These are phyloP conservation scores for Sebastes oblongus DNA, from an alignment of 2,797 vertebrate genomes.

Conservation along the genomic window DNA sequence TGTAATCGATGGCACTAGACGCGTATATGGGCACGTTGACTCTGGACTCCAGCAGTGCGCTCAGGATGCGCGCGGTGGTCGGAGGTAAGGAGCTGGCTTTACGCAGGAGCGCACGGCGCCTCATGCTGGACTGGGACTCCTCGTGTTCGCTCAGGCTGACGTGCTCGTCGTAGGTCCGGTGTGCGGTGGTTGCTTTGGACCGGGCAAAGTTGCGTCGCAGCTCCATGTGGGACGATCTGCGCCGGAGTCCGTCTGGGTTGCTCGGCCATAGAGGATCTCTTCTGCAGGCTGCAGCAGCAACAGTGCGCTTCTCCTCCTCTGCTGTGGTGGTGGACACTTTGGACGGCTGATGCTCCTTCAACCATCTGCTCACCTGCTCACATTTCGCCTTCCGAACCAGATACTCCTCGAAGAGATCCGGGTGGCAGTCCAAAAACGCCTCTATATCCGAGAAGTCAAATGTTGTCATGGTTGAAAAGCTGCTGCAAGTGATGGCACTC, in stretches of 20 bases:
- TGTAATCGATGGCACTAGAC: conserved; percentile 85
- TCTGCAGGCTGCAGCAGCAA: conserved; percentile 13
- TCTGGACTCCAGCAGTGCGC: conserved; percentile 84
- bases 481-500: conserved; percentile 12
- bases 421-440: conserved; percentile 84
- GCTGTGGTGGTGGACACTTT: conserved; percentile 52
- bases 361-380: conserved; percentile 79
- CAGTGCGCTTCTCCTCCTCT: conserved; percentile 68
- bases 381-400: conserved; percentile 81
- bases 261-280: conserved; percentile 70
- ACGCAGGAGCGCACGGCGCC: conserved; percentile 84
- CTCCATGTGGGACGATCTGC: conserved; percentile 85
- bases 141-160: conserved; percentile 78
- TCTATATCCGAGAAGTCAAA: conserved; percentile 85
- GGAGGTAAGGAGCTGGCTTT: conserved; percentile 87
- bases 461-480: conserved; percentile 72
- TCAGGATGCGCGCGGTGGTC: conserved; percentile 85
- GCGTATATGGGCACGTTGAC: conserved; percentile 84
- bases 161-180: conserved; percentile 85
- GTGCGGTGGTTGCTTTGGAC: conserved; percentile 81
- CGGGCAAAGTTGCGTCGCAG: conserved; percentile 84
- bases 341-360: conserved; percentile 76
- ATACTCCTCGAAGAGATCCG: conserved; percentile 85
- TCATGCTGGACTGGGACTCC: conserved; percentile 81
- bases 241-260: conserved; percentile 77